These are phyloP conservation scores for Microtus richardsoni DNA, from an alignment of 2,113 vertebrate species.

Conservation along the genomic window DNA sequence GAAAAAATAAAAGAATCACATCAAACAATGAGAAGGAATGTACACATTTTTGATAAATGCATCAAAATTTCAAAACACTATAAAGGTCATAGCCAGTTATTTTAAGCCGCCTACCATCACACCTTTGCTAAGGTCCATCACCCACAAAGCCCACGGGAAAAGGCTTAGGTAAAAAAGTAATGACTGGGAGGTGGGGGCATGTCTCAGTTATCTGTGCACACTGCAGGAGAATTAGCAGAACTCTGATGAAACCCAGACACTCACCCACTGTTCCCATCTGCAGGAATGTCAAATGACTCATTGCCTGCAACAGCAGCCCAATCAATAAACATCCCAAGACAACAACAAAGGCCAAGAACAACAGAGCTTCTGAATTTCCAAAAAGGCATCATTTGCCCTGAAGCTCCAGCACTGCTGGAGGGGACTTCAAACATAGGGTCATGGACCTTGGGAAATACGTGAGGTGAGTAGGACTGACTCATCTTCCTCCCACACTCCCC, in stretches of 20 bases:
- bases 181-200: background rate
- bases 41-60: constrained; percentile 80
- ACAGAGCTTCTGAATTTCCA: constrained; percentile 2
- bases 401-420: constrained; percentile 10
- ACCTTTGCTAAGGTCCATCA: background rate
- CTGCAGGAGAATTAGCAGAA: background rate
- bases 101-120: constrained; percentile 34
- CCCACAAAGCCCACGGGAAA: background rate
- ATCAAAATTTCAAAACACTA: constrained; percentile 73
- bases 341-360: background rate
- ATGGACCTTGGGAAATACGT: background rate
- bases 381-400: background rate
- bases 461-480: background rate
- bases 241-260: background rate
- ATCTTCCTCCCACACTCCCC: background rate
- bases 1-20: constrained; percentile 83
- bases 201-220: background rate
- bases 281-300: constrained; percentile 42
- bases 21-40: constrained; percentile 81
- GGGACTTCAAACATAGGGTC: background rate
- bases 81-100: constrained; percentile 49
- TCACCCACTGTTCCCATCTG: background rate
- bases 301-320: background rate
- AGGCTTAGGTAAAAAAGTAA: background rate
- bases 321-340: constrained; percentile 30